Percentiles rank a stretch among this genome's conserved stretches.
Evolutionary conservation across 2,113 vertebrate species (phyloP).

Genomic region (Apodemus speciosus): DNA sequence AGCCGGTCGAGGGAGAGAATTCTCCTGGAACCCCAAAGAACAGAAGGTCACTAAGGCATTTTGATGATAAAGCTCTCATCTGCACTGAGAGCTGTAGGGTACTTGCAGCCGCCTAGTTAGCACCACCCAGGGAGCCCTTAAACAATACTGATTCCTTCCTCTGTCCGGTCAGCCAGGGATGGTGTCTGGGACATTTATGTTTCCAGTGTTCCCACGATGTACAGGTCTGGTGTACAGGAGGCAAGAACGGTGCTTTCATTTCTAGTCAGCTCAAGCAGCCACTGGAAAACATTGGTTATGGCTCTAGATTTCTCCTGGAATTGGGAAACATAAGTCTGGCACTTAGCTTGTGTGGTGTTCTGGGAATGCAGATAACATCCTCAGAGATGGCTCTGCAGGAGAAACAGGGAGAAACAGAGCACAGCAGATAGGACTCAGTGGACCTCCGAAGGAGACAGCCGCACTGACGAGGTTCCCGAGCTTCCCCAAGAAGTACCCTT

Average conservation of each 20-base stretch:
- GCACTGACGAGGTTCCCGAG: background rate
- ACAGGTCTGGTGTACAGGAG: background rate
- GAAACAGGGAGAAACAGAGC: background rate
- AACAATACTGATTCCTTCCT: background rate
- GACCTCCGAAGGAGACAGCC: too few species aligned
- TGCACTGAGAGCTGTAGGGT: background rate
- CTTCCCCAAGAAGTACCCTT: too few species aligned
- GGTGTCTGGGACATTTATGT: background rate
- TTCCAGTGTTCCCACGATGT: background rate
- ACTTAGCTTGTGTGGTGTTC: background rate
- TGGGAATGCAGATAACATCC: background rate
- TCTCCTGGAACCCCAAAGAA: background rate
- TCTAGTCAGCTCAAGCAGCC: background rate
- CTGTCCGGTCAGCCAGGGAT: background rate
- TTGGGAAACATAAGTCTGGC: background rate
- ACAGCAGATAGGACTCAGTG: rapidly evolving
- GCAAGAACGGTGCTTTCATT: background rate
- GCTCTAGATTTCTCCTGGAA: background rate
- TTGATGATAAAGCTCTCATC: background rate
- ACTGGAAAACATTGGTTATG: background rate
- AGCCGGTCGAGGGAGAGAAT: background rate
- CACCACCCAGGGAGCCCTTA: background rate
- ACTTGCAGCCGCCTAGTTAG: too few species aligned
- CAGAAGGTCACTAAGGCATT: background rate
- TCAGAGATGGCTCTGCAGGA: background rate